Evolutionary conservation across 2,888 invertebrate genomes (phyloP).

Genomic region (Hirtodrosophila histrioides): DNA sequence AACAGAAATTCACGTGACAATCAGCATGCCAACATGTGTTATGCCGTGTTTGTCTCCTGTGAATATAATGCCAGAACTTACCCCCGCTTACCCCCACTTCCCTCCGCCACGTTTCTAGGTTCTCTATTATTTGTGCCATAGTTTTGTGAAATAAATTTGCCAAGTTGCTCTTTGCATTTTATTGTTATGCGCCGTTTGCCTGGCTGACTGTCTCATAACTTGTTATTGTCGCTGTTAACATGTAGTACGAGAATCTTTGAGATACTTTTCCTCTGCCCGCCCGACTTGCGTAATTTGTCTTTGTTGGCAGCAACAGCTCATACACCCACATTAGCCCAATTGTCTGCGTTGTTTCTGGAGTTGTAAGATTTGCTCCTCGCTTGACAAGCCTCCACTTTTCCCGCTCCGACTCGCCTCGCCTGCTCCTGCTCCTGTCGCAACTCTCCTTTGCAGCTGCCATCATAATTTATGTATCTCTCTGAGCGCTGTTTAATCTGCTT

Average conservation of each 20-base stretch:
- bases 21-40: slow-evolving; percentile 72
- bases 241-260: slow-evolving; percentile 47
- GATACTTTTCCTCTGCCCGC: slow-evolving; percentile 28
- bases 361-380: slow-evolving; percentile 23
- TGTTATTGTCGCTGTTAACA: slow-evolving; percentile 79
- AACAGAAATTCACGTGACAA: slow-evolving; percentile 58
- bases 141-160: slow-evolving; percentile 69
- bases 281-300: slow-evolving; percentile 49
- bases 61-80: too few relatives aligned
- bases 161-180: slow-evolving; percentile 68
- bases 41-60: slow-evolving; percentile 1
- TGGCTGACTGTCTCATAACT: slow-evolving; percentile 59
- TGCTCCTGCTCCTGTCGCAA: neutral
- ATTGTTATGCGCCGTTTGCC: slow-evolving; percentile 62
- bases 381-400: slow-evolving; percentile 14
- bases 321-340: slow-evolving; percentile 27
- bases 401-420: neutral
- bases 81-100: neutral
- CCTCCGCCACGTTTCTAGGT: slow-evolving; percentile 3
- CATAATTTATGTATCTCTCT: slow-evolving; percentile 55
- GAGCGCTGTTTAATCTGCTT: slow-evolving; percentile 50
- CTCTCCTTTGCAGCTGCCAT: slow-evolving; percentile 33
- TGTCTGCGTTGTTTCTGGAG: slow-evolving; percentile 35
- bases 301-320: slow-evolving; percentile 25
- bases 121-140: slow-evolving; percentile 68